Conservation (phyloP, 2,797 vertebrate species). For the Eidolon dupreanum region DNA sequence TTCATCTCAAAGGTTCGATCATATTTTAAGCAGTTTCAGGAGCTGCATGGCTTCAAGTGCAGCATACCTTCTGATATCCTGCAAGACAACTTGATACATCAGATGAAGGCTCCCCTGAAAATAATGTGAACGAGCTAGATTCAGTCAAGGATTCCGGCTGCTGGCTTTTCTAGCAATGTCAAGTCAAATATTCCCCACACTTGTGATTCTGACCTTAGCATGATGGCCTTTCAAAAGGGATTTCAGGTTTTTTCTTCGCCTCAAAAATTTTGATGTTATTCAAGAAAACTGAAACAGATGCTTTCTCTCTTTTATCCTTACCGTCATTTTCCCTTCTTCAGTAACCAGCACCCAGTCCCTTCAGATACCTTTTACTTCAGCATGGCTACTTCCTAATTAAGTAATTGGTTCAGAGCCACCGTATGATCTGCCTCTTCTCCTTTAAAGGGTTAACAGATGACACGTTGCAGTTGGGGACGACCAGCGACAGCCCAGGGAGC, state of each 20-base stretch:
- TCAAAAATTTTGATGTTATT: not conserved
- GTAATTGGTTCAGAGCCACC: not conserved
- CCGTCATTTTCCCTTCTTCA: not conserved
- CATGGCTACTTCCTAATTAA: not conserved
- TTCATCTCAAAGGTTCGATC: not conserved
- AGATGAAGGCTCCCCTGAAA: not conserved
- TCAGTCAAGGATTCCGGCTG: not conserved
- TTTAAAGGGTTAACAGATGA: not conserved
- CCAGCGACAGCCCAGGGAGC: not conserved
- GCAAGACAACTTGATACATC: not conserved
- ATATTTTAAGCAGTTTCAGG: not conserved
- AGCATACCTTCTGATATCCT: not conserved
- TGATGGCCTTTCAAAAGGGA: not conserved
- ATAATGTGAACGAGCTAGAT: not conserved
- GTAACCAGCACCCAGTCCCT: not conserved
- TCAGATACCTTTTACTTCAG: not conserved
- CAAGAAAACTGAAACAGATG: not conserved
- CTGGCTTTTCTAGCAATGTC: not conserved
- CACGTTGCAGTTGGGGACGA: not conserved
- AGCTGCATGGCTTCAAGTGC: not conserved
- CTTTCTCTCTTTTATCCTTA: not conserved
- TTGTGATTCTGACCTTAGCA: not conserved
- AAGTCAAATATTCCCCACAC: not conserved
- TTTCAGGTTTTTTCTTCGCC: not conserved
- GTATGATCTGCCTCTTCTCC: not conserved